A percentile compares a stretch with the other conserved stretches of the same genome.
Evolutionary conservation across 2,888 invertebrate species (phyloP).

Genomic region (Oxyteleia sp.): DNA sequence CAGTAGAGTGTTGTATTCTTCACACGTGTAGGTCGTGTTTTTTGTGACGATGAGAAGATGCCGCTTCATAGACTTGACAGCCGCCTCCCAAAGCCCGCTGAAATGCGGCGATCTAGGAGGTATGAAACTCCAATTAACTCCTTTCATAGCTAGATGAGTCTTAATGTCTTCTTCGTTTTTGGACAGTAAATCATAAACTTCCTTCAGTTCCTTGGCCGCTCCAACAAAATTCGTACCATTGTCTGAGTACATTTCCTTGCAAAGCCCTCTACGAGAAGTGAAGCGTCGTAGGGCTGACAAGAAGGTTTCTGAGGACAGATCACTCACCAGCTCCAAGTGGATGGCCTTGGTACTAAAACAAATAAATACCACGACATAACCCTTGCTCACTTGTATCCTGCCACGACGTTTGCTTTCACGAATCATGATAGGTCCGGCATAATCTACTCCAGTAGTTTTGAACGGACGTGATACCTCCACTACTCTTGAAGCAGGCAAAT

Average conservation of each 20-base stretch:
- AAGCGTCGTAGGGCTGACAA: slow-evolving; percentile 58
- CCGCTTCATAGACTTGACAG: slow-evolving; percentile 6
- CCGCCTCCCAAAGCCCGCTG: slow-evolving; percentile 9
- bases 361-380: not conserved
- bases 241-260: slow-evolving; percentile 51
- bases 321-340: slow-evolving; percentile 31
- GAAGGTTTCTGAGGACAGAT: slow-evolving; percentile 57
- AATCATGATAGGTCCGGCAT: not conserved
- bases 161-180: slow-evolving; percentile 7
- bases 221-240: slow-evolving; percentile 69
- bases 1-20: slow-evolving; percentile 31
- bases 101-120: slow-evolving; percentile 26
- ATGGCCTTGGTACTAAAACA: not conserved
- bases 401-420: not conserved
- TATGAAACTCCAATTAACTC: slow-evolving; percentile 65
- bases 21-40: not conserved
- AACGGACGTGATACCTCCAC: slow-evolving; percentile 37
- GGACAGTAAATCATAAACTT: too few relatives aligned
- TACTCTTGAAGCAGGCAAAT: slow-evolving; percentile 37
- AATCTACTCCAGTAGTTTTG: slow-evolving; percentile 13
- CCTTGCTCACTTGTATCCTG: not conserved
- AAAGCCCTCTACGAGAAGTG: slow-evolving; percentile 37
- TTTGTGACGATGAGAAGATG: slow-evolving; percentile 13
- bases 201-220: slow-evolving; percentile 13
- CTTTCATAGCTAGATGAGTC: slow-evolving; percentile 18